phyloP scores from a whole-genome alignment of 2,113 vertebrate species.

The Dolichallabes microphthalmus region DNA sequence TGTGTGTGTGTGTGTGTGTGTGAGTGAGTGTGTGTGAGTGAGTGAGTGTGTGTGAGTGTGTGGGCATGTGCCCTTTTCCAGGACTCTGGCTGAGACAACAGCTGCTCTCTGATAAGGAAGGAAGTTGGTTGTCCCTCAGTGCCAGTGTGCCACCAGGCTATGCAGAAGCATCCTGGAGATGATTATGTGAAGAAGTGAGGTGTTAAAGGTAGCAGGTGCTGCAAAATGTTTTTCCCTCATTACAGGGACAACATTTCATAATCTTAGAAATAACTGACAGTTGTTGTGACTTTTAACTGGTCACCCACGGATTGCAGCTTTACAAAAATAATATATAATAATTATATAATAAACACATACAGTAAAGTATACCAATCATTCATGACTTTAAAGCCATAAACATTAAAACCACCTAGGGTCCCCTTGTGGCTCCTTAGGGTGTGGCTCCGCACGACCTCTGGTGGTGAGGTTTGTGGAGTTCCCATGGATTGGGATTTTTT shows the following conservation, averaged over 20 bases:
- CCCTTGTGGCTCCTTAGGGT: no score
- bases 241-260: neutral
- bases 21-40: neutral
- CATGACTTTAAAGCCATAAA: no score
- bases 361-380: no score
- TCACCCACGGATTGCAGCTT: neutral
- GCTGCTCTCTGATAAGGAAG: slow-evolving; percentile 43
- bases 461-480: no score
- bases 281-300: neutral
- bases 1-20: neutral
- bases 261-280: neutral
- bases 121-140: slow-evolving; percentile 21
- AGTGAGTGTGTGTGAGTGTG: neutral
- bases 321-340: neutral
- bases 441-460: no score
- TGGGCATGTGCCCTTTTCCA: slow-evolving; percentile 15
- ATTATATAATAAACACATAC: neutral
- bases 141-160: neutral
- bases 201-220: neutral
- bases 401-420: no score
- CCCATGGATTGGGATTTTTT: no score
- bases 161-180: neutral
- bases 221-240: neutral
- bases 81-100: slow-evolving; percentile 40
- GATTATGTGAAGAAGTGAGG: neutral